Base-by-base conservation (phyloP, 92 coral and sea anemone genomes). In the Parazoanthus darwini region DNA sequence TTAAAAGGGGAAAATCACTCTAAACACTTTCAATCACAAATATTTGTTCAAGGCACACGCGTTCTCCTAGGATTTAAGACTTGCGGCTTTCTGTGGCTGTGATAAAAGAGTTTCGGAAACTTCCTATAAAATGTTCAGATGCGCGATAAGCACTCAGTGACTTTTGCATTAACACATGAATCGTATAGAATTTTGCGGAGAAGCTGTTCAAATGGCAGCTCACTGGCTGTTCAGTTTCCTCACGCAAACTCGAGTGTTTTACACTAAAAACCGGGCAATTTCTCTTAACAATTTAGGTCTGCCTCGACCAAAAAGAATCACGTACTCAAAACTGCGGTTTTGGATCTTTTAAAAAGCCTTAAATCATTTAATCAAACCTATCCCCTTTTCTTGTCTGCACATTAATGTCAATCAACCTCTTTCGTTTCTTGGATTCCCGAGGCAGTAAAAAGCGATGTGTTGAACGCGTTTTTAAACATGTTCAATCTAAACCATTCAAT, bases 11-110 rank as follows among this genome's bases (percentile, higher is more conserved):
- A 68, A 74, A 84, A 84, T 66, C 79, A 46, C 79, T 70, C 71
- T 50, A 71, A 22, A 11, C 79, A 26, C 87, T 44, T 72, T 44
- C 9, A 15, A 58, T 43, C 33, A 22, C 36, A 84, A 84, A 84
- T 68, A 84, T 84, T 84, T 84, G 66, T 72, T 48, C 43, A 84
- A 29, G 38, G 79, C 44, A 71, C 66, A 84, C 79, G 35, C 56
- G 87, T 71, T 59, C 79, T 46, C 37, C 68, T 70, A 6, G 67
- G 87, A 70, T 84, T 48, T 70, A 71, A 38, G 25, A 70, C 66
- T 84, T 84, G 78, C 42, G 87, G 87, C 66, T 84, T 84, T 70
- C 78, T 81, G 79, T 84, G 75, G 79, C 66, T 10, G 29, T 84
- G 78, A 84, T 22, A 29, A 71, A 51, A 84, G 80, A 76, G 54